Conservation (phyloP, 2,888 invertebrate genomes). For the Bugulina stolonifera region DNA sequence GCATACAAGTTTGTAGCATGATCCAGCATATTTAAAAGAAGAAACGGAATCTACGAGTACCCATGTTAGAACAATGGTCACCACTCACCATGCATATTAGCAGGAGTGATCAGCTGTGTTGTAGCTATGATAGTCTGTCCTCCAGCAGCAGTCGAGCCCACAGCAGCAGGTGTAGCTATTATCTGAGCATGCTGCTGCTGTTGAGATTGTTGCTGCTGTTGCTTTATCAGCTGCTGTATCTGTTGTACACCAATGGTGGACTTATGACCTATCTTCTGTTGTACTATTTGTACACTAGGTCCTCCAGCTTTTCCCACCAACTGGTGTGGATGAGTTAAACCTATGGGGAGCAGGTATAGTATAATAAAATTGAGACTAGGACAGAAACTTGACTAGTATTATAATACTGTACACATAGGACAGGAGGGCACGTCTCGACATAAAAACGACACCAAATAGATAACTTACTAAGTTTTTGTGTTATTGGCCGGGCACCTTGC, state of each 20-base stretch:
- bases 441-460: no score
- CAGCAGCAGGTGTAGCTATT: constrained; percentile 1
- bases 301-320: neutral
- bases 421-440: no score
- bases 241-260: constrained; percentile 59
- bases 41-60: no score
- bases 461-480: constrained; percentile 23
- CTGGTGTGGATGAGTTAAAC: constrained; percentile 4
- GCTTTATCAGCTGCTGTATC: constrained; percentile 68
- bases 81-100: constrained; percentile 18
- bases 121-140: constrained; percentile 20
- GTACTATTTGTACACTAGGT: constrained; percentile 21
- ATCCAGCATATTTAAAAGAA: no score
- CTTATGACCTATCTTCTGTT: constrained; percentile 18
- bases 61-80: no score
- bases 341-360: no score
- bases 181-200: constrained; percentile 32
- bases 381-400: no score
- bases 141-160: neutral
- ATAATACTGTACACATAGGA: no score
- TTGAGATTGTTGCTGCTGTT: constrained; percentile 51
- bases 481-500: neutral
- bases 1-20: no score
- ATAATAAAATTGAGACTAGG: no score
- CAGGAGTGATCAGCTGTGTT: constrained; percentile 11